Evolutionary conservation across 2,888 invertebrate species (phyloP).

Genomic region (Mythimna ferrago): DNA sequence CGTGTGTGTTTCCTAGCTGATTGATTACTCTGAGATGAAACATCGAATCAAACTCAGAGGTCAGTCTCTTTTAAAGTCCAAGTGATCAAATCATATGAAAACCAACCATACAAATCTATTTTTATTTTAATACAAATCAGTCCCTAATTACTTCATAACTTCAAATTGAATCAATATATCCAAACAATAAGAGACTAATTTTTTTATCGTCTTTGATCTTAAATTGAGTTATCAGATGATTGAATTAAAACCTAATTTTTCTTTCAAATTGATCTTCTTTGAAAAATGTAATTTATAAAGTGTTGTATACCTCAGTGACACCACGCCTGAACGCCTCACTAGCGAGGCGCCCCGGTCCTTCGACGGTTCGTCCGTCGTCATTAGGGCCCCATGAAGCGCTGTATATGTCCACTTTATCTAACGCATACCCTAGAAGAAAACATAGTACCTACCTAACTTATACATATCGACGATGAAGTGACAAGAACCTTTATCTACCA

Average conservation of each 20-base stretch:
- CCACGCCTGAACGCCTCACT: constrained; percentile 94
- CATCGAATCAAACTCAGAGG: too few relatives aligned
- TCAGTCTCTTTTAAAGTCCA: too few relatives aligned
- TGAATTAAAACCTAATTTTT: not conserved
- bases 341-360: constrained; percentile 96
- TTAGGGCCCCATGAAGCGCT: constrained; percentile 98
- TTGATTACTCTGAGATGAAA: too few relatives aligned
- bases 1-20: too few relatives aligned
- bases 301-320: constrained; percentile 91
- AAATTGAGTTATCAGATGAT: not conserved
- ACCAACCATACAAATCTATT: not conserved
- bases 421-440: constrained; percentile 89
- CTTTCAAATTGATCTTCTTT: not conserved
- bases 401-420: constrained; percentile 96
- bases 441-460: not conserved
- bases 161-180: not conserved
- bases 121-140: not conserved
- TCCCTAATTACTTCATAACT: not conserved
- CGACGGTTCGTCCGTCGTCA: constrained; percentile 97
- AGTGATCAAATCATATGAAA: too few relatives aligned
- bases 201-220: not conserved
- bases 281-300: not conserved
- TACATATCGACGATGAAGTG: too few relatives aligned
- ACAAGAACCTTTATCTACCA: too few relatives aligned
- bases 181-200: not conserved